Base-by-base conservation (phyloP, 2,888 invertebrate genomes). In the Pomacea canaliculata region DNA sequence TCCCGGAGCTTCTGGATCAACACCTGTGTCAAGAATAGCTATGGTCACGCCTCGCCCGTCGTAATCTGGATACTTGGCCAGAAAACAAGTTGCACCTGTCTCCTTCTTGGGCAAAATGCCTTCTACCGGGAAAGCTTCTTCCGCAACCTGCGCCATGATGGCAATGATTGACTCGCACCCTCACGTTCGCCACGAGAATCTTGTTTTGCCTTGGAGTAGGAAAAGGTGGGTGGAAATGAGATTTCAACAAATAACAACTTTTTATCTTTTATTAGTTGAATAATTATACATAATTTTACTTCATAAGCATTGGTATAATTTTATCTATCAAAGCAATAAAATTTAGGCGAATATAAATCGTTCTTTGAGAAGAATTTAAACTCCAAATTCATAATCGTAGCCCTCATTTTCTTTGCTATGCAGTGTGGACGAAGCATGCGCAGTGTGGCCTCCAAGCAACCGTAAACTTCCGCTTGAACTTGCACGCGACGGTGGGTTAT, bases 1-100 rank as follows among this genome's bases (percentile, higher is more conserved):
- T 80, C 99, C 99, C 81, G 95, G 94, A 13, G 97, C 97, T 70
- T 96, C 96, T 48, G 99, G 98, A 93, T 99, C 99, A 75, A 99
- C 96, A 13, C 99, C 99, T 7, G 98, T 98, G 92, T 99, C 99
- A 85, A 99, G 95, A 90, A 99, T 96, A 67, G 98, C 99, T 90
- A 99, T 97, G 83, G 95, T 92, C 73, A 96, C 95, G 86, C 95
- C 95, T 87, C 96, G 93, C 65, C 99, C 99, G 93, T 99, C 97
- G 90, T 94, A 97, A 76, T 94, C 93, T 0, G 97, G 96, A 92
- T 96, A 94, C 92, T 97, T 97, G 85, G 93, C 94, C 80, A 97
- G 91, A 92, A 98, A 98, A 80, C 94, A 94, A 69, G 94, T 92
- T 16, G 97, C 96, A 79, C 96, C 96, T 51, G 98, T 98, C 92